Evolutionary conservation across 2,113 vertebrate species (phyloP).

Genomic region (Corythaixoides concolor): DNA sequence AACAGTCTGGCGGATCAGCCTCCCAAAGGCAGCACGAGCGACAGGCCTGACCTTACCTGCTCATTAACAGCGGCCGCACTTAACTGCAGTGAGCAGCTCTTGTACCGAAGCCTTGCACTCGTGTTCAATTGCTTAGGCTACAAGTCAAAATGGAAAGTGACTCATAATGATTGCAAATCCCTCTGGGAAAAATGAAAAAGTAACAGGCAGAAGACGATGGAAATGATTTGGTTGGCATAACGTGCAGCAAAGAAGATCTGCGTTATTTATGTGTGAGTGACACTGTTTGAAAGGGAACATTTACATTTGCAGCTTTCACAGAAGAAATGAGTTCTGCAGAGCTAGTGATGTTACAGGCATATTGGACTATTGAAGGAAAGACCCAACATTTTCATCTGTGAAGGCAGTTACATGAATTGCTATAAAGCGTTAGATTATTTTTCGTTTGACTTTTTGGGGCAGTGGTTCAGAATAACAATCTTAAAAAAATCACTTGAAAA

Average conservation of each 20-base stretch:
- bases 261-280: background rate
- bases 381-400: background rate
- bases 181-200: constrained; percentile 6
- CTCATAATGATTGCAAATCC: background rate
- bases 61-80: background rate
- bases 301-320: background rate
- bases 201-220: background rate
- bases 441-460: background rate
- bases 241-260: background rate
- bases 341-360: background rate
- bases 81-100: background rate
- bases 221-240: background rate
- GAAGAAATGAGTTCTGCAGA: background rate
- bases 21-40: accelerated
- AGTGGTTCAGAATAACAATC: background rate
- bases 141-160: constrained; percentile 26
- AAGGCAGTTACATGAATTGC: background rate
- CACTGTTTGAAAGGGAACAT: background rate
- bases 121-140: background rate
- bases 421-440: background rate
- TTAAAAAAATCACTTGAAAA: constrained; percentile 15
- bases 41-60: background rate
- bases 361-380: background rate
- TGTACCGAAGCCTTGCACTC: background rate
- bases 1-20: background rate